Evolutionary conservation across 2,888 invertebrate genomes (phyloP).

Genomic region (Teleogryllus oceanicus): DNA sequence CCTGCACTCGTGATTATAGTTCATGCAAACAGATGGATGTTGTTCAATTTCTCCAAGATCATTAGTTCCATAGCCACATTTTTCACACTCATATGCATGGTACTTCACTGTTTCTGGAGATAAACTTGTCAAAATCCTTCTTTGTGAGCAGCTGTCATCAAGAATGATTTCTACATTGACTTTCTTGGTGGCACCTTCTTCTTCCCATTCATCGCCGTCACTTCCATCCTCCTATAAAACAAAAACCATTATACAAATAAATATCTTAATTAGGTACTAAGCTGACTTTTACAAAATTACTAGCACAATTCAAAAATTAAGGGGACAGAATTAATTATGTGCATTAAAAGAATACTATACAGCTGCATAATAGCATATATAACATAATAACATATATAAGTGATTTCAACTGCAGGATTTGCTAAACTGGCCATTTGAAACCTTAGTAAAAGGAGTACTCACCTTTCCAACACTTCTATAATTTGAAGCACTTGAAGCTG

Average conservation of each 20-base stretch:
- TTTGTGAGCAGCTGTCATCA: neutral
- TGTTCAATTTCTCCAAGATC: neutral
- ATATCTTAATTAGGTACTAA: neutral
- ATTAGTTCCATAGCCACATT: constrained; percentile 1
- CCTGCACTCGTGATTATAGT: constrained; percentile 39
- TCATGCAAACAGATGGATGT: neutral
- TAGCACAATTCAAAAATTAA: too few relatives aligned
- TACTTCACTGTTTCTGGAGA: neutral
- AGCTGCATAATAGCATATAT: too few relatives aligned
- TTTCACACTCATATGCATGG: neutral
- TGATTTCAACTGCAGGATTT: too few relatives aligned
- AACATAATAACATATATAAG: too few relatives aligned
- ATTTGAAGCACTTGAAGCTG: too few relatives aligned
- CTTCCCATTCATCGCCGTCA: neutral
- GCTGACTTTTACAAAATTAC: too few relatives aligned
- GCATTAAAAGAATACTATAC: too few relatives aligned
- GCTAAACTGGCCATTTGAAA: too few relatives aligned
- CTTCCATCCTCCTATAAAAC: neutral
- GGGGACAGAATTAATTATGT: too few relatives aligned
- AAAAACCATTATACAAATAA: neutral
- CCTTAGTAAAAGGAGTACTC: too few relatives aligned
- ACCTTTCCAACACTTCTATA: too few relatives aligned
- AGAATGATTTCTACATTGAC: constrained; percentile 20
- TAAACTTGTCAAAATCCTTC: neutral
- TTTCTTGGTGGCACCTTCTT: neutral